phyloP scores from a whole-genome alignment of 2,888 invertebrate genomes.

The Philereme transversata region DNA sequence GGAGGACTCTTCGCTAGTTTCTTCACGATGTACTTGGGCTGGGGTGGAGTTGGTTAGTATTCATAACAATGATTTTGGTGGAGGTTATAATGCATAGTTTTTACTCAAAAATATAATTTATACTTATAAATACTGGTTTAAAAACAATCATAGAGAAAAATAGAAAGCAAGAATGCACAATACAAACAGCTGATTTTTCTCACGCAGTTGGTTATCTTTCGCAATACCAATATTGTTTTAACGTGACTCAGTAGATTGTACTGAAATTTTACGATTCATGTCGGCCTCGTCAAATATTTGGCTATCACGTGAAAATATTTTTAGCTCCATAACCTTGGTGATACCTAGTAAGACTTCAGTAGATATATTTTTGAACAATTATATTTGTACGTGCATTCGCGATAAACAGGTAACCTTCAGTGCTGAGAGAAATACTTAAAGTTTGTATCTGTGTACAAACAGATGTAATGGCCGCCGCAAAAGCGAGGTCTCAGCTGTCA shows the following conservation, averaged over 20 bases:
- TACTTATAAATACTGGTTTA: too few species aligned
- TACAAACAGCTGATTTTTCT: slow-evolving; percentile 2
- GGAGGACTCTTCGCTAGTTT: slow-evolving; percentile 69
- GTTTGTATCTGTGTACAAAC: not conserved
- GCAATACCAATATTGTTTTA: slow-evolving; percentile 9
- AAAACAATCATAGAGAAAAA: too few species aligned
- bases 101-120: not conserved
- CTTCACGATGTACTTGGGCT: slow-evolving; percentile 59
- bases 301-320: not conserved
- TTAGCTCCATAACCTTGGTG: not conserved
- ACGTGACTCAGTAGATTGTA: slow-evolving; percentile 1
- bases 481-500: slow-evolving; percentile 8
- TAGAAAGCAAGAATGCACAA: too few species aligned
- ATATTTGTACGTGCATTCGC: too few species aligned
- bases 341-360: not conserved
- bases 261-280: not conserved
- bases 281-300: slow-evolving; percentile 1
- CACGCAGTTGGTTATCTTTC: slow-evolving; percentile 3
- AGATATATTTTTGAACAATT: not conserved
- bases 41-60: slow-evolving; percentile 68
- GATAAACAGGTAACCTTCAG: not conserved
- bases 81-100: not conserved
- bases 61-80: too few species aligned
- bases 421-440: not conserved
- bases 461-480: slow-evolving; percentile 1